These are phyloP conservation scores for Dicentrarchus labrax DNA, from an alignment of 2,113 vertebrate genomes.

Conservation along the genomic window DNA sequence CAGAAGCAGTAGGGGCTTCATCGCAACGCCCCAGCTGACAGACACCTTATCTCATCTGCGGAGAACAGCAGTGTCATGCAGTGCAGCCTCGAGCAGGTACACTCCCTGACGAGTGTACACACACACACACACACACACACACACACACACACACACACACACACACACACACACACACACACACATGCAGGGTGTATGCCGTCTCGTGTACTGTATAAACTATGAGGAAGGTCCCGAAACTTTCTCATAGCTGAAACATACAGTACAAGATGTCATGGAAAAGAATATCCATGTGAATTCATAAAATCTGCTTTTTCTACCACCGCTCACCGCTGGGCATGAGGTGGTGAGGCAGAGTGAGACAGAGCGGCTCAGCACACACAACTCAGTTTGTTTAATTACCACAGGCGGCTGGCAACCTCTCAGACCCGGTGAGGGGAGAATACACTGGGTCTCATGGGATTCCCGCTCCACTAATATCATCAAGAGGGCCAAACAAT, in stretches of 20 bases:
- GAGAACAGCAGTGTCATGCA: constrained; percentile 49
- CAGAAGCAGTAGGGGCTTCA: constrained; percentile 58
- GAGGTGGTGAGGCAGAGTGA: neutral
- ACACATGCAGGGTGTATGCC: neutral
- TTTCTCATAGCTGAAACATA: neutral
- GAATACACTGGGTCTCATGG: constrained; percentile 36
- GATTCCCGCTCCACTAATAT: constrained; percentile 58
- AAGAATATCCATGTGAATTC: neutral
- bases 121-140: neutral
- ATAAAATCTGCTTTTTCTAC: neutral
- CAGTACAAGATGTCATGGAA: constrained; percentile 12
- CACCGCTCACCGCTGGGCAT: neutral
- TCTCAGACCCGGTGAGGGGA: constrained; percentile 16
- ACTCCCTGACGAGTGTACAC: constrained; percentile 1
- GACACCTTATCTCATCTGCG: constrained; percentile 68
- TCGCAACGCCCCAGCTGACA: constrained; percentile 66
- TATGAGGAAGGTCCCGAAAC: constrained; percentile 10
- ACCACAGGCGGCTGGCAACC: constrained; percentile 43
- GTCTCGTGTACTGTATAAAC: constrained; percentile 21
- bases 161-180: constrained; percentile 2
- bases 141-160: constrained; percentile 13
- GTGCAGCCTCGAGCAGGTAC: constrained; percentile 37
- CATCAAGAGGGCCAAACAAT: constrained; percentile 51
- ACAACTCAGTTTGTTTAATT: constrained; percentile 53
- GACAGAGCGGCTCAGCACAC: constrained; percentile 7